Base-by-base conservation (phyloP, 2,797 vertebrate species). In the Manis crassicaudata region DNA sequence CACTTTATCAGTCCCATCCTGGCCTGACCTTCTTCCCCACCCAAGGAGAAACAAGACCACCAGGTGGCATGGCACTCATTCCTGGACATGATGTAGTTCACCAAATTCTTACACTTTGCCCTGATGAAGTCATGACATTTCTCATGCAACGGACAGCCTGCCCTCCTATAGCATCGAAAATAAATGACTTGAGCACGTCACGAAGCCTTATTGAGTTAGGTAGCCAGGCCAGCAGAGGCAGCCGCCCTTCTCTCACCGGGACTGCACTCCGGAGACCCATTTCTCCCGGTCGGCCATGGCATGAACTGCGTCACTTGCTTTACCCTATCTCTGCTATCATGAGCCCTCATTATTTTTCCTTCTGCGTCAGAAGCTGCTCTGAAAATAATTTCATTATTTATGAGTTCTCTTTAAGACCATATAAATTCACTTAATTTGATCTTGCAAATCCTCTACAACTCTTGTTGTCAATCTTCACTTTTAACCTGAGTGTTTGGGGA, bases 341-440 rank as follows among this genome's bases (percentile, higher is more conserved):
- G 14, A 63, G 9, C 32, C 25, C 56, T 79, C 9, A 14, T 13
- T 43, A 32, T 54, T 79, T 90, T 52, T 87, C 35, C 46, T 80
- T 20, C 37, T 58, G 27, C 8, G 1, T 88, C n/a, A 94, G 81
- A 83, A 81, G 9, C 40, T 83, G 63, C 67, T 73, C 6, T 65
- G 43, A 65, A 88, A 60, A 76, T n/a, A 72, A 85, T 77, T 72
- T 88, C 18, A 73, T 88, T 89, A 85, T 58, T 85, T 81, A 21
- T 3, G 85, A 54, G 73, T 76, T 54, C 25, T 88, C 21, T 32
- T 72, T 35, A 67, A 63, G 14, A 56, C 4, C 9, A 12, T n/a
- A 40, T 21, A 62, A 56, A 76, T 68, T 50, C 73, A 27, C 18
- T 65, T 93, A 52, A 86, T 72, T 73, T 40, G 21, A 89, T 54